Evolutionary conservation across 2,888 invertebrate genomes (phyloP), one percentile per base, ranked within the genome.

Genomic region (Conops quadrifasciatus): DNA sequence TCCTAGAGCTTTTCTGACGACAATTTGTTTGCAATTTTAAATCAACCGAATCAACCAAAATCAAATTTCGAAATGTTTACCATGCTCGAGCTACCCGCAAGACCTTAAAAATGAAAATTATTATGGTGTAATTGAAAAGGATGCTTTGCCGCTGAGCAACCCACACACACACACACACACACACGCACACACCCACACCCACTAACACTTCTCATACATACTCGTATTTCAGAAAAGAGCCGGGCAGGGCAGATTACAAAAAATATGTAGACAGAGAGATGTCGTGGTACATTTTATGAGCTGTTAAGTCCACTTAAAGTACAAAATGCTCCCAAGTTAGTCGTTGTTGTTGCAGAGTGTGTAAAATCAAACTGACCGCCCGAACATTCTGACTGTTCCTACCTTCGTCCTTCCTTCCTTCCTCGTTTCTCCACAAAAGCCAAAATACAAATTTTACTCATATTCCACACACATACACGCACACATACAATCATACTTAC

Each of bases 311-410:
- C 78, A 78, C 76, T 77, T 77, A 74, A 82, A 81, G 76, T 77
- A 79, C 79, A 81, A 82, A 82, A 82, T 82, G 79, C 81, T 83
- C 82, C 83, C 82, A 78, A 82, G 83, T 80, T 81, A 82, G 79
- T 79, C 79, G 81, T 83, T 78, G 78, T 19, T 78, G 78, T 36
- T 36, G 36, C 76, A 72, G 78, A 78, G 78, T 77, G 82, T 80
- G 79, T 78, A 79, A 80, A 81, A 80, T 82, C 80, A 81, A 80
- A 81, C 73, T 73, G 76, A 74, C 74, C 74, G 72, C 72, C 26
- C 62, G 58, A 45, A 62, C 9, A 7, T 36, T 9, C 36, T 4
- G 4, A 7, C 36, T 9, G 4, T 36, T 36, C 36, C 4, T 36
- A 9, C 36, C 9, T 36, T 36, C 36, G 5, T 36, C 36, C 5